Conservation (phyloP, 2,113 vertebrate genomes). For the Anolis sagrei region DNA sequence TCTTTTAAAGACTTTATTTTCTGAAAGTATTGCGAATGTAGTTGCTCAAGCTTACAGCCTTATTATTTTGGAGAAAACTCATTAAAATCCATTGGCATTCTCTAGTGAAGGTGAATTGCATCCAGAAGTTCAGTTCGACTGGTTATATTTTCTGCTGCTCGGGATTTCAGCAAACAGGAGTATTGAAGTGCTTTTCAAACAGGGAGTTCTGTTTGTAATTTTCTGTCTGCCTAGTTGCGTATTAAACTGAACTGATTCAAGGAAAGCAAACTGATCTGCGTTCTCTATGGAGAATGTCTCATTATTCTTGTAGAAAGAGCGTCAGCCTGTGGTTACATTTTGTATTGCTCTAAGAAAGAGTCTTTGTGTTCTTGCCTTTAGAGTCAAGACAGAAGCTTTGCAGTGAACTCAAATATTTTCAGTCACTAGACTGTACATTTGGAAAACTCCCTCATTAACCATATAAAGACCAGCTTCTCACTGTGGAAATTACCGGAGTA, state of each 20-base stretch:
- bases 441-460: constrained; percentile 35
- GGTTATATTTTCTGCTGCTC: background rate
- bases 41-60: background rate
- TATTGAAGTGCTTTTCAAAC: background rate
- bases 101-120: background rate
- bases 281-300: constrained; percentile 42
- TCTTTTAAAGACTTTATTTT: background rate
- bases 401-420: constrained; percentile 46
- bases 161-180: background rate
- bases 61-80: background rate
- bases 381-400: constrained; percentile 32
- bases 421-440: constrained; percentile 36
- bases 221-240: constrained; percentile 33
- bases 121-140: background rate
- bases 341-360: constrained; percentile 73
- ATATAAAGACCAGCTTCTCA: accelerated
- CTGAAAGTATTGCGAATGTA: background rate
- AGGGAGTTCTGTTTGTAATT: constrained; percentile 27
- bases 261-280: constrained; percentile 63
- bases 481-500: background rate
- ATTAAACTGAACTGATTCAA: constrained; percentile 58
- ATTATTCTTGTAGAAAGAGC: constrained; percentile 82
- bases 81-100: background rate
- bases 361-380: constrained; percentile 48
- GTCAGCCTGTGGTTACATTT: constrained; percentile 82